Evolutionary conservation across 2,113 vertebrate genomes (phyloP).

Genomic region (Etheostoma cragini): DNA sequence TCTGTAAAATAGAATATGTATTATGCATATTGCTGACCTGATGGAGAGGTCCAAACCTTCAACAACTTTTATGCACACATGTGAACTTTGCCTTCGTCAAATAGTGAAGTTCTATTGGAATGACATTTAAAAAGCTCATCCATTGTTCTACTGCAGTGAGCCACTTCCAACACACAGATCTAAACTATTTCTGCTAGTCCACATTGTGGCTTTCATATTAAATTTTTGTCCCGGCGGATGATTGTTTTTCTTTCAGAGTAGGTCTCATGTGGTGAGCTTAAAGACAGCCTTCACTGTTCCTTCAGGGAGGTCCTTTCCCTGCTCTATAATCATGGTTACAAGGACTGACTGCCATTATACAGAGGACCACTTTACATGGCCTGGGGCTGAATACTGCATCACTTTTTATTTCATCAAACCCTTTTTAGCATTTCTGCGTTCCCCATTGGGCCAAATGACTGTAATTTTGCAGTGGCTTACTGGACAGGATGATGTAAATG

Average conservation of each 20-base stretch:
- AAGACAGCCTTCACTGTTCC: not conserved
- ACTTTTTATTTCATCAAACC: not conserved
- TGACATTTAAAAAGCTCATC: too few species aligned
- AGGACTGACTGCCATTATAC: not conserved
- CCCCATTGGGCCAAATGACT: not conserved
- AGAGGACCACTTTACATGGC: not conserved
- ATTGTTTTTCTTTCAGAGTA: too few species aligned
- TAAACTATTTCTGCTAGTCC: not conserved
- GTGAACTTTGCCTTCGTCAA: too few species aligned
- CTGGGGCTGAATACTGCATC: not conserved
- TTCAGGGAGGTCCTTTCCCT: not conserved
- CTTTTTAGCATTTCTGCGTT: not conserved
- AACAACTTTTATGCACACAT: too few species aligned
- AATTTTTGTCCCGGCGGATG: too few species aligned
- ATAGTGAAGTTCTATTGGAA: too few species aligned
- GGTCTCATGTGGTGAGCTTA: not conserved
- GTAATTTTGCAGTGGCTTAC: too few species aligned
- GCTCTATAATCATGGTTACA: conserved; percentile 4
- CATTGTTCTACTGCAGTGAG: not conserved
- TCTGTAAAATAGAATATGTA: too few species aligned
- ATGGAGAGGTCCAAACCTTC: too few species aligned
- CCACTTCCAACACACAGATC: too few species aligned
- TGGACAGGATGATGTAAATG: too few species aligned
- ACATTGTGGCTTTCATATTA: not conserved
- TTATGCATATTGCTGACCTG: too few species aligned